Evolutionary conservation across 1,140 invertebrate genomes (phyloP).

Genomic region (Schlechtendalia chinensis): DNA sequence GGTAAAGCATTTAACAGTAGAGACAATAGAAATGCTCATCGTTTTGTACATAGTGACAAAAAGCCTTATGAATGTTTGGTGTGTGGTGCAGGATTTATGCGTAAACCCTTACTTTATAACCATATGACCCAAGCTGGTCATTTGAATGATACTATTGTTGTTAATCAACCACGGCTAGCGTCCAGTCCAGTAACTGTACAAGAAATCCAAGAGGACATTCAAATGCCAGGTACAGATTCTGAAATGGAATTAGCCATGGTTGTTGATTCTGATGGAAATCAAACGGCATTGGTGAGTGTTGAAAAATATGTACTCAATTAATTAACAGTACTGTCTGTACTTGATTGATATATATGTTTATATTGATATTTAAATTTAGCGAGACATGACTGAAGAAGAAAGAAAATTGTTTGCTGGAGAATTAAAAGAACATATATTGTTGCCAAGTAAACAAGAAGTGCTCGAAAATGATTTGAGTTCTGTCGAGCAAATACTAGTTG

Average conservation of each 20-base stretch:
- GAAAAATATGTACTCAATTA: neutral
- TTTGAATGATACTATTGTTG: conserved; percentile 73
- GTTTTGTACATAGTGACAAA: conserved; percentile 80
- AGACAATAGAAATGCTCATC: conserved; percentile 80
- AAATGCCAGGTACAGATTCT: conserved; percentile 56
- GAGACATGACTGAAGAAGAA: conserved; percentile 54
- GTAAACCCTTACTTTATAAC: conserved; percentile 74
- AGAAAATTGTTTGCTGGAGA: conserved; percentile 62
- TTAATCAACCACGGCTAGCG: conserved; percentile 72
- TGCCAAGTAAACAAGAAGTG: conserved; percentile 57
- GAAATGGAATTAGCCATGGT: conserved; percentile 57
- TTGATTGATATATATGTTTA: neutral
- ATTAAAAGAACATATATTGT: conserved; percentile 61
- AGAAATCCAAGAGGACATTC: conserved; percentile 57
- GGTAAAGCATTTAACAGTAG: conserved; percentile 80
- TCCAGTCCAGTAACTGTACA: conserved; percentile 57
- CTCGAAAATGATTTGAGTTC: conserved; percentile 54
- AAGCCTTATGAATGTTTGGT: conserved; percentile 81
- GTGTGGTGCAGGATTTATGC: conserved; percentile 79
- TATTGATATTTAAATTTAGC: conserved; percentile 2
- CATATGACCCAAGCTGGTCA: conserved; percentile 75
- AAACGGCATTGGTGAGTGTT: conserved; percentile 51
- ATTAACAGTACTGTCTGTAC: neutral
- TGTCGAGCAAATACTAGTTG: conserved; percentile 57
- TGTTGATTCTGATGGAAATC: conserved; percentile 54